Conservation (phyloP, 2,888 invertebrate species). For the Caradrina clavipalpis region DNA sequence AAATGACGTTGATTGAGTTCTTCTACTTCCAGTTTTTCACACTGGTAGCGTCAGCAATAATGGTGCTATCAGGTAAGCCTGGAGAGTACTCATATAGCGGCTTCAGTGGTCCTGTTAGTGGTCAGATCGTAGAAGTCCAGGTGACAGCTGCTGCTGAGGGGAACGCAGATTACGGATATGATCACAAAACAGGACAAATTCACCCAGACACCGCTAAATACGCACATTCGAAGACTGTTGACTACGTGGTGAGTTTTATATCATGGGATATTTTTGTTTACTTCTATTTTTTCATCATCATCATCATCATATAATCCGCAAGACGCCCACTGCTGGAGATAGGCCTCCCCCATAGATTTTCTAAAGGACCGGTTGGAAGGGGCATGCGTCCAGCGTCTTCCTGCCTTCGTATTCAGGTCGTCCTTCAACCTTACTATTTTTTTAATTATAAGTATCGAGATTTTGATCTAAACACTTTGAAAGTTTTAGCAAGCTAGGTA, state of each 20-base stretch:
- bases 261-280: background rate
- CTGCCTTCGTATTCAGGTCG: no score
- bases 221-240: conserved; percentile 91
- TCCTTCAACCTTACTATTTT: no score
- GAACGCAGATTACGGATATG: conserved; percentile 88
- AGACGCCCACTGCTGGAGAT: no score
- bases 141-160: conserved; percentile 89
- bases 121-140: conserved; percentile 90
- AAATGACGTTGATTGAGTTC: background rate
- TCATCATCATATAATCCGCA: no score
- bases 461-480: no score
- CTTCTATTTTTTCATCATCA: no score
- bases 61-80: conserved; percentile 74
- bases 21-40: conserved; percentile 72
- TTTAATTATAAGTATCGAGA: no score
- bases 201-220: conserved; percentile 88
- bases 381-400: no score
- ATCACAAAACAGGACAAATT: conserved; percentile 85
- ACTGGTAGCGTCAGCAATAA: conserved; percentile 73
- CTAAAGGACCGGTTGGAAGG: no score
- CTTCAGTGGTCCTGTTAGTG: conserved; percentile 94
- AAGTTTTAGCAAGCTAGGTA: no score
- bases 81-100: conserved; percentile 93
- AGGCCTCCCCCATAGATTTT: no score
- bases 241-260: conserved; percentile 91